Evolutionary conservation across 2,113 vertebrate genomes (phyloP).

Genomic region (Austrofundulus limnaeus): DNA sequence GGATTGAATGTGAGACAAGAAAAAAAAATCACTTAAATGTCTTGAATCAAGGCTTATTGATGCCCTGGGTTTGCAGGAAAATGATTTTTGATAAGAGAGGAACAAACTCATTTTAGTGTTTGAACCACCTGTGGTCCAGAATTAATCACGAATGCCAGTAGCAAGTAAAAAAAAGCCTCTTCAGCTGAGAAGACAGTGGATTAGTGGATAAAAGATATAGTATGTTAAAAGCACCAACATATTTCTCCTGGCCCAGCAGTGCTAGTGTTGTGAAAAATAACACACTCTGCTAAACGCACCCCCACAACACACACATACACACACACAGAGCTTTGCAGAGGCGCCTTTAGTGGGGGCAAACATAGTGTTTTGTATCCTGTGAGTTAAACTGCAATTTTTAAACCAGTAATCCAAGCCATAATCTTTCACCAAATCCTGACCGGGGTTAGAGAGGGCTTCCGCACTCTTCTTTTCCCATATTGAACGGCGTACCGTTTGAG

Average conservation of each 20-base stretch:
- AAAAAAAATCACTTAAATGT: constrained; percentile 10
- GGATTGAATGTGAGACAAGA: constrained; percentile 14
- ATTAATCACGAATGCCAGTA: constrained; percentile 31
- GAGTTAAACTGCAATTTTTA: constrained; percentile 78
- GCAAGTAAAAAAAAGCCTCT: constrained; percentile 8
- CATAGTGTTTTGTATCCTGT: constrained; percentile 62
- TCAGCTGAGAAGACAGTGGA: constrained; percentile 27
- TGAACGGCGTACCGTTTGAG: constrained; percentile 5
- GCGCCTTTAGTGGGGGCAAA: constrained; percentile 25
- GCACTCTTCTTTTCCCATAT: not conserved
- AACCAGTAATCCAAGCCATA: constrained; percentile 77
- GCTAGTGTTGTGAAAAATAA: constrained; percentile 45
- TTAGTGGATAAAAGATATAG: constrained; percentile 37
- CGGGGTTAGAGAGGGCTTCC: constrained; percentile 34
- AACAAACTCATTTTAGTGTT: constrained; percentile 27
- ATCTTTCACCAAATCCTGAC: constrained; percentile 71
- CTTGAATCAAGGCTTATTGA: constrained; percentile 39
- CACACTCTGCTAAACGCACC: constrained; percentile 24
- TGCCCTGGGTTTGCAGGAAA: constrained; percentile 15
- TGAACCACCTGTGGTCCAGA: constrained; percentile 42
- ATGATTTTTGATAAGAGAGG: constrained; percentile 27
- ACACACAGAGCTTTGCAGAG: constrained; percentile 24
- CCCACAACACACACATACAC: constrained; percentile 19
- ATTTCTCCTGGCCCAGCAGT: constrained; percentile 41
- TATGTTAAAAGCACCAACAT: constrained; percentile 25